Evolutionary conservation across 2,113 vertebrate species (phyloP), one percentile per base, ranked within the genome.

Genomic region (Climacteris rufus): DNA sequence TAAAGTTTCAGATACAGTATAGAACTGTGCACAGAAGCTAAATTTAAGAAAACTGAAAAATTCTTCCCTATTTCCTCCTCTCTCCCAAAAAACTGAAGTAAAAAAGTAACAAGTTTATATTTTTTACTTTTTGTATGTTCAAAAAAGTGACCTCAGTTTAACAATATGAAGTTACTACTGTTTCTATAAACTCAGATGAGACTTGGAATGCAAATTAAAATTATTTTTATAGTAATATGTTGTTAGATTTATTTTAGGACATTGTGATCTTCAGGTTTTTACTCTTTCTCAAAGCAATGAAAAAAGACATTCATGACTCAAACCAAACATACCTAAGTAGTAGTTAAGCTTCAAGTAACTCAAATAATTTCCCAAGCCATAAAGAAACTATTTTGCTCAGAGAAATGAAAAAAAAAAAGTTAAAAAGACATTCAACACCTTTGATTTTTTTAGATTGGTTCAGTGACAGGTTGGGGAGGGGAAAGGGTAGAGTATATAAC

Each of bases 241-340:
- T 80, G 12, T 30, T 72, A 76, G 33, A 9, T 59, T 80, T 77
- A 77, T 69, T 90, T 94, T 78, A 79, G 60, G 28, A 85, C 52
- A 79, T 2, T 37, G 19, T 44, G 22, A 82, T 78, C 15, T 81
- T 84, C 10, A 69, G 10, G 31, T 44, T 86, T 69, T 80, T 53
- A 44, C 40, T 86, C 15, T 89, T 65, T 82, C 44, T 68, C 60
- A 87, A 56, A 91, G 44, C 40, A 82, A 84, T 23, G 33, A 31
- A 91, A 95, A 71, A 84, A 68, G 15, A 64, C 40, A 68, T 11
- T 65, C 4, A 6, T 57, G 33, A 86, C 54, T 92, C 66, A 90
- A 90, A 66, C 11, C 35, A 91, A 93, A 81, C n/a, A 61, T 30
- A 70, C 16, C 19, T 33, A 70, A 35, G 35, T 24, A 77, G n/a